Conservation (phyloP, 1,140 invertebrate genomes). For the Drosophila navojoa region DNA sequence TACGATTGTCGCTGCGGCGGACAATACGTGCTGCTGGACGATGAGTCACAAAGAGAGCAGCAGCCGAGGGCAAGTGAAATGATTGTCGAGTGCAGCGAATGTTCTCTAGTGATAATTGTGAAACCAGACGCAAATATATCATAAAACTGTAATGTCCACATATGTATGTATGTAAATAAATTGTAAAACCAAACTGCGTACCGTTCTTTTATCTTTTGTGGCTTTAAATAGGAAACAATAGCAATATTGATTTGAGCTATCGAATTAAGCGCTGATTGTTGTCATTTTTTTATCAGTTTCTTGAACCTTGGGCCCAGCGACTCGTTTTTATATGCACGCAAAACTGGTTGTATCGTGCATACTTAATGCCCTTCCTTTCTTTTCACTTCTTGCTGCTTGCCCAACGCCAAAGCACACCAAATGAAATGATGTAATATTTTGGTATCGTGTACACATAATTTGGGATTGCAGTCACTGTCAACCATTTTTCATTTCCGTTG, state of each 20-base stretch:
- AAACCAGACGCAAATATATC: constrained; percentile 44
- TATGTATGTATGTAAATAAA: background rate
- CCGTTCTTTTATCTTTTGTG: constrained; percentile 12
- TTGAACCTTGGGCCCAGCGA: constrained; percentile 54
- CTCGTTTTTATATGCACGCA: constrained; percentile 47
- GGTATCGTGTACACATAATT: constrained; percentile 31
- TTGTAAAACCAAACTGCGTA: constrained; percentile 11
- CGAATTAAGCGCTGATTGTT: constrained; percentile 43
- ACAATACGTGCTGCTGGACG: constrained; percentile 73
- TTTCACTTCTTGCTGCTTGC: constrained; percentile 43
- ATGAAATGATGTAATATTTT: constrained; percentile 68
- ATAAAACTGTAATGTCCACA: constrained; percentile 23
- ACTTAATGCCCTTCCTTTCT: constrained; percentile 54
- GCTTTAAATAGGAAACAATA: constrained; percentile 1
- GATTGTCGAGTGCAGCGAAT: constrained; percentile 83
- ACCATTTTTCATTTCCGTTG: constrained; percentile 60
- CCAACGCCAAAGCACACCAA: constrained; percentile 51
- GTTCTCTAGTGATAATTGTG: constrained; percentile 80
- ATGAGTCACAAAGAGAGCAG: constrained; percentile 56
- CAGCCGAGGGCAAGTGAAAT: constrained; percentile 58
- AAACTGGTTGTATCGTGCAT: constrained; percentile 60
- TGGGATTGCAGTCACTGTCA: constrained; percentile 42
- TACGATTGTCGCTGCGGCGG: constrained; percentile 81
- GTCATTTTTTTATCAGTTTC: constrained; percentile 51
- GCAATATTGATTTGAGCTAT: constrained; percentile 34